These are phyloP conservation scores for Pachydiplax longipennis DNA, from an alignment of 2,888 invertebrate genomes.

Conservation along the genomic window DNA sequence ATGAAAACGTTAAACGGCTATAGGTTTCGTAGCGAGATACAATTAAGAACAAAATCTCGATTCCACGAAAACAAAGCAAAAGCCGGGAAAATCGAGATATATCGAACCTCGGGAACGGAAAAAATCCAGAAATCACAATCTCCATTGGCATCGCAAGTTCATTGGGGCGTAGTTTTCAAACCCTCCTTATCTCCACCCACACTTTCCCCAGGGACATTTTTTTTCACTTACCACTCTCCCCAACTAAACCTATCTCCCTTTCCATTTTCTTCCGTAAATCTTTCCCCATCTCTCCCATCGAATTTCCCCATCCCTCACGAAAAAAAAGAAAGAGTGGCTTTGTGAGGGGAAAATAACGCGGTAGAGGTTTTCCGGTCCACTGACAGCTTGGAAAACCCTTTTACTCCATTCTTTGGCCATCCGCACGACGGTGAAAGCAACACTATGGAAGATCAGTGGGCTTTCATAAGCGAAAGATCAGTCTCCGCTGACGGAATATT, in stretches of 20 bases:
- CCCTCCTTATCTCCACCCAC: background rate
- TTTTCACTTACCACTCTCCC: background rate
- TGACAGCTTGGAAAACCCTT: background rate
- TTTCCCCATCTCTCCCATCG: background rate
- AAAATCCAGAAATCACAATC: no score
- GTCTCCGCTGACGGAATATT: background rate
- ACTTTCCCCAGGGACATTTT: background rate
- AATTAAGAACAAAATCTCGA: no score
- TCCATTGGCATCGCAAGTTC: background rate
- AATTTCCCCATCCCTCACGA: background rate
- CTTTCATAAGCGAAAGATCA: background rate
- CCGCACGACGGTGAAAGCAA: background rate
- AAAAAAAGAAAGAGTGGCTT: background rate
- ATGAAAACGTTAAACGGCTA: no score
- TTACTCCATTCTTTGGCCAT: background rate
- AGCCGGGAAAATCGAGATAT: no score
- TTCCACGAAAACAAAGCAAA: no score
- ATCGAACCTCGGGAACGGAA: no score
- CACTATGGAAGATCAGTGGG: background rate
- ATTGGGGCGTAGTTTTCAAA: background rate
- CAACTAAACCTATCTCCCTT: slow-evolving; percentile 21
- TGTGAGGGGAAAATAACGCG: background rate
- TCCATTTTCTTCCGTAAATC: slow-evolving; percentile 33
- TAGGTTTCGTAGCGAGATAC: no score
- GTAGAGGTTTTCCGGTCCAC: background rate